Evolutionary conservation across 1,140 invertebrate genomes (phyloP), one percentile per base, ranked within the genome.

Genomic region (Thaumatotibia leucotreta): DNA sequence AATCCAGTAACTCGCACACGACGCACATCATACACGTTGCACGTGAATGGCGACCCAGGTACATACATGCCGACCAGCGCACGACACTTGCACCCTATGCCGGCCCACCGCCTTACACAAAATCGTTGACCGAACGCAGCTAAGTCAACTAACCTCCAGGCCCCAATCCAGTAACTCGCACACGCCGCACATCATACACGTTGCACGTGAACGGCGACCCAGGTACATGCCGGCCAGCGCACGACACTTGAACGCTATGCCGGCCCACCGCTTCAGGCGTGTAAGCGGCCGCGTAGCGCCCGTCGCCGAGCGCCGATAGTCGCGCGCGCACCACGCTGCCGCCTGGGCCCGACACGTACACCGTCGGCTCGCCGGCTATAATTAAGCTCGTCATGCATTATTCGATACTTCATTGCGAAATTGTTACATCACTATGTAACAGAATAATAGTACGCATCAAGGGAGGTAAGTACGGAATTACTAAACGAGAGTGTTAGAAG

Each of bases 161-260:
- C 14, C 93, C 94, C 61, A 95, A 86, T 8, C 96, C 96, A 17
- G 95, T 94, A 6, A 98, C 96, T 74, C 94, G 93, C 1, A 98
- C 97, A 77, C 96, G 95, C 4, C 94, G 95, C 0, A 98, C 97
- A 85, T 98, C 97, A 70, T 98, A 98, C 32, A 97, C 96, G 81
- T 98, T 98, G 86, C 97, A 98, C 29, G 95, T 95, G 85, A 98
- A 98, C 0, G 97, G 97, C n/a, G 97, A 98, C 0, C 97, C 97
- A 69, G 29, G 5, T 31, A 31, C 0, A 31, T 31, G 0, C 0
- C 9, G 29, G 0, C 29, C 97, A 94, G 96, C 96, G 4, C 97
- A 93, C 20, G 95, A 91, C 14, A 98, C 94, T 54, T 95, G 94
- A 11, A 99, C 93, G 61, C 95, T 94, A 86, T 98, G 97, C 0